These are phyloP conservation scores for Cephus cinctus DNA, from an alignment of 1,140 invertebrate species.

Conservation along the genomic window DNA sequence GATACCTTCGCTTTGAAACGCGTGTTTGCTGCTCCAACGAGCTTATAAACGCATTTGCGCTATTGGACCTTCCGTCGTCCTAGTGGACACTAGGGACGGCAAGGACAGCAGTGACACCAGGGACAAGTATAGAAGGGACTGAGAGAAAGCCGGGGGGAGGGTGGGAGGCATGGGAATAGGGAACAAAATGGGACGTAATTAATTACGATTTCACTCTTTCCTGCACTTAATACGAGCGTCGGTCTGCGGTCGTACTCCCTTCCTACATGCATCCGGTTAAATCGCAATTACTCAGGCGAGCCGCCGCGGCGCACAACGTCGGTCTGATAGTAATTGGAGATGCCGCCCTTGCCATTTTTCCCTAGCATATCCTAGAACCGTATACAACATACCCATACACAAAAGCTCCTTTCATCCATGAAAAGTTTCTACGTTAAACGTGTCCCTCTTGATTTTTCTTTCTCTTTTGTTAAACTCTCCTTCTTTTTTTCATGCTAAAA, in stretches of 20 bases:
- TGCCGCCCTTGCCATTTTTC: too few relatives aligned
- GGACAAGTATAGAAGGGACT: not conserved
- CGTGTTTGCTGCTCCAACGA: slow-evolving; percentile 15
- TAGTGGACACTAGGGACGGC: slow-evolving; percentile 22
- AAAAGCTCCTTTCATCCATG: too few relatives aligned
- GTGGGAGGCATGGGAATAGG: not conserved
- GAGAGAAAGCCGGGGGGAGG: not conserved
- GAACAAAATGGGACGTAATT: slow-evolving; percentile 33
- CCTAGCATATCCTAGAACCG: too few relatives aligned
- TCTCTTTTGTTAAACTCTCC: too few relatives aligned
- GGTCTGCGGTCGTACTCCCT: slow-evolving; percentile 26
- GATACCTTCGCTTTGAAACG: slow-evolving; percentile 16
- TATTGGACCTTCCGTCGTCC: slow-evolving; percentile 33
- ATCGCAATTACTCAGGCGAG: slow-evolving; percentile 40
- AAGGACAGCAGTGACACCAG: slow-evolving; percentile 15
- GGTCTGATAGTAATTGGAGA: too few relatives aligned
- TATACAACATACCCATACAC: too few relatives aligned
- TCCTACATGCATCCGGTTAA: slow-evolving; percentile 34
- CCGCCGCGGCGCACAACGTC: too few relatives aligned
- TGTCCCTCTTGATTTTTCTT: too few relatives aligned
- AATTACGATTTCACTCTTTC: slow-evolving; percentile 47
- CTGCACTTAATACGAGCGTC: slow-evolving; percentile 35
- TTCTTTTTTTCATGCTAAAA: too few relatives aligned
- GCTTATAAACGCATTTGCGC: slow-evolving; percentile 33
- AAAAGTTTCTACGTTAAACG: too few relatives aligned